Conservation (phyloP, 2,113 vertebrate species). For the Oryzias celebensis region DNA sequence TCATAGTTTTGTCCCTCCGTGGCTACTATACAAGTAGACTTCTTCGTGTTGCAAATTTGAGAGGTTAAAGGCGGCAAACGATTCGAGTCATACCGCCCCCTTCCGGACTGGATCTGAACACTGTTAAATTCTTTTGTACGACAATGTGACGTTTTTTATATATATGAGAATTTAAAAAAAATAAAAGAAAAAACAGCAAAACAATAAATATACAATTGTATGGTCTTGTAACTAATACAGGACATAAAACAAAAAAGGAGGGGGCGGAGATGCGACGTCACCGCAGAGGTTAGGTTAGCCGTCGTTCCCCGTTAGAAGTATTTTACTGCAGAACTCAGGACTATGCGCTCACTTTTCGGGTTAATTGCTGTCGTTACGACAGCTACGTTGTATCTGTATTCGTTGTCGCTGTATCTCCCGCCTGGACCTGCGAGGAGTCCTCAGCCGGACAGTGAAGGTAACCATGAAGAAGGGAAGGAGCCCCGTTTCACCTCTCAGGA, state of each 20-base stretch:
- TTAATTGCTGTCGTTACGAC: conserved; percentile 48
- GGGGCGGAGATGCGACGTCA: conserved; percentile 27
- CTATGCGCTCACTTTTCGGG: conserved; percentile 70
- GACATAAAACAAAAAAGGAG: too few relatives aligned
- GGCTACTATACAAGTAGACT: not conserved
- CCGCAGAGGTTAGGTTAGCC: not conserved
- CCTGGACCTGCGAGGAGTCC: conserved; percentile 40
- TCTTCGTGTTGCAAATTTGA: too few relatives aligned
- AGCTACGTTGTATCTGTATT: conserved; percentile 71
- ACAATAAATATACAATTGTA: too few relatives aligned
- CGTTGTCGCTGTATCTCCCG: conserved; percentile 64
- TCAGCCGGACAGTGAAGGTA: not conserved
- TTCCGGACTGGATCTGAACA: not conserved
- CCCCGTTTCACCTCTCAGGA: conserved; percentile 23
- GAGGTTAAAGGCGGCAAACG: not conserved
- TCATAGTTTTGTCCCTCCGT: not conserved
- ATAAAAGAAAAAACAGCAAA: too few relatives aligned
- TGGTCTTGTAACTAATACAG: too few relatives aligned
- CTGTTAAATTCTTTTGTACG: too few relatives aligned
- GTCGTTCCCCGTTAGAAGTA: not conserved
- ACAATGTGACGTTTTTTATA: too few relatives aligned
- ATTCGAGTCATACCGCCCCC: conserved; percentile 2
- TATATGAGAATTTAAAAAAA: too few relatives aligned
- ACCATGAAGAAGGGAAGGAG: conserved; percentile 36
- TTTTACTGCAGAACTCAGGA: conserved; percentile 3